phyloP scores from a whole-genome alignment of 1,140 invertebrate genomes.

The Drosophila parabipectinata region DNA sequence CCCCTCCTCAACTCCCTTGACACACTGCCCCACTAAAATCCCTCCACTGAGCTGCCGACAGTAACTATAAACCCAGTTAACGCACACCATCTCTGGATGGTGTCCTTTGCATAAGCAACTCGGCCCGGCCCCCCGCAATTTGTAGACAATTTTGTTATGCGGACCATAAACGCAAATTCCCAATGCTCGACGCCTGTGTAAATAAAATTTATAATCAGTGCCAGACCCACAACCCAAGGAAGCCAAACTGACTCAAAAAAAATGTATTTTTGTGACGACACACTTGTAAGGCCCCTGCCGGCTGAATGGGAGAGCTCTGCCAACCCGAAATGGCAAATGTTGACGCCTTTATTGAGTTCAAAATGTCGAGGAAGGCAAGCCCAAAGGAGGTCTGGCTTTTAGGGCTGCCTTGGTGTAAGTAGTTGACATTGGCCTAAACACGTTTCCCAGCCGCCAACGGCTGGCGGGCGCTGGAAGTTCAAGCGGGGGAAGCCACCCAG shows the following conservation, averaged over 20 bases:
- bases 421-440: slow-evolving; percentile 62
- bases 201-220: slow-evolving; percentile 66
- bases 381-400: slow-evolving; percentile 26
- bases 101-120: slow-evolving; percentile 47
- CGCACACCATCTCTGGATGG: slow-evolving; percentile 21
- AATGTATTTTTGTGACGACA: slow-evolving; percentile 30
- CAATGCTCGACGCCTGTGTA: slow-evolving; percentile 61
- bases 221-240: slow-evolving; percentile 24
- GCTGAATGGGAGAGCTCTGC: slow-evolving; percentile 24
- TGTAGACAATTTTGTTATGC: slow-evolving; percentile 66
- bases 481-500: background rate
- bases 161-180: slow-evolving; percentile 63
- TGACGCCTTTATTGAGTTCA: slow-evolving; percentile 67
- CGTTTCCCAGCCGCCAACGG: slow-evolving; percentile 28
- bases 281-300: slow-evolving; percentile 8
- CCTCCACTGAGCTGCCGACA: slow-evolving; percentile 40
- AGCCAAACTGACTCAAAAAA: slow-evolving; percentile 18
- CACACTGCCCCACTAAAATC: slow-evolving; percentile 35
- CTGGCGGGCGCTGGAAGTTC: background rate
- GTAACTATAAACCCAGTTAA: slow-evolving; percentile 54
- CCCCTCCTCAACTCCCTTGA: slow-evolving; percentile 2
- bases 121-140: slow-evolving; percentile 37
- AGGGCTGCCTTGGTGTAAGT: slow-evolving; percentile 42
- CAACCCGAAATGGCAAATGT: slow-evolving; percentile 59
- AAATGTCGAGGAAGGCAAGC: slow-evolving; percentile 42